Evolutionary conservation across 2,888 invertebrate species (phyloP), one percentile per base, ranked within the genome.

Genomic region (Gymnosoma rotundatum): DNA sequence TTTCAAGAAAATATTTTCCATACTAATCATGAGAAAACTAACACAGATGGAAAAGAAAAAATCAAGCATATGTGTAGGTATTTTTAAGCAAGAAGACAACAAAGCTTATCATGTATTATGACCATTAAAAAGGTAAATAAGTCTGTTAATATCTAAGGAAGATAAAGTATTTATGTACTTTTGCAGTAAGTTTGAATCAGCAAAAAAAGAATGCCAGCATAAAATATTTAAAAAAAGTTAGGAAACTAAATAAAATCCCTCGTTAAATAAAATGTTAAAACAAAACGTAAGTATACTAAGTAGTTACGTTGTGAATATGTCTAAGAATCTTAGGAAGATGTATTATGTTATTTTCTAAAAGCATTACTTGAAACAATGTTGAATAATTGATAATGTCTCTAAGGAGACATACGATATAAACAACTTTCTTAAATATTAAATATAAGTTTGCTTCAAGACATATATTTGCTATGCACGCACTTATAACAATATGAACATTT

Each of bases 371-470:
- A 87, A 89, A 89, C 87, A 89, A 89, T 88, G 89, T 89, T 89
- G 86, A 89, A 89, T 89, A 89, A 89, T 89, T 89, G 88, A 89
- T 89, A 89, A 88, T 86, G 89, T 88, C 90, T 88, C 89, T 81
- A 72, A 87, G 88, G 89, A 88, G 63, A 74, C 81, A 70, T 70
- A 60, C 60, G 52, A 58, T 50, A 60, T 60, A 61, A 73, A 32
- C 14, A 48, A 56, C 45, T 50, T 75, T 0, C 50, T 52, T 25
- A 21, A 20, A 36, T 38, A 14, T 16, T 38, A 52, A 60, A 48
- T 48, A 3, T 12, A 45, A 1, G 1, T 52, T 7, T 20, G 9
- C 18, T n/a, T 4, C 9, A 7, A 52, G 50, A 52, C 9, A 18
- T n/a, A 48, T 48, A 16, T 48, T 42, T 42, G 12, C 10, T 14